Percentiles rank a stretch among this genome's conserved stretches.
Conservation (phyloP, 2,888 invertebrate species). For the Hipparchia semele region DNA sequence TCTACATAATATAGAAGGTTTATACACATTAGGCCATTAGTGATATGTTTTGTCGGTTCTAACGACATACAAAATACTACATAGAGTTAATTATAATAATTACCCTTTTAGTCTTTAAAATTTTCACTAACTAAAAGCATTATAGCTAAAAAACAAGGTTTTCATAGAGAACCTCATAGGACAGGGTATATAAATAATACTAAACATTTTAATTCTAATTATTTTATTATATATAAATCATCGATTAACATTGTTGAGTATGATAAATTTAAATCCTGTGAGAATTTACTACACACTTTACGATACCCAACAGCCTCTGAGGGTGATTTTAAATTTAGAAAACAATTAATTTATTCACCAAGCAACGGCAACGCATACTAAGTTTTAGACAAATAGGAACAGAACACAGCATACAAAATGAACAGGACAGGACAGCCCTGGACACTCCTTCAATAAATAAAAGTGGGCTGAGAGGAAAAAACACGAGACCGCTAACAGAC, state of each 20-base stretch:
- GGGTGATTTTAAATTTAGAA: neutral
- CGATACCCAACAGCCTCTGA: neutral
- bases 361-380: neutral
- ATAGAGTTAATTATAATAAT: too few species aligned
- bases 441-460: conserved; percentile 70
- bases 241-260: too few species aligned
- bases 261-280: too few species aligned
- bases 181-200: too few species aligned
- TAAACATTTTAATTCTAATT: too few species aligned
- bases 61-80: neutral
- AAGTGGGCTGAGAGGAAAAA: conserved; percentile 65
- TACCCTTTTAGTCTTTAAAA: too few species aligned
- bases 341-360: neutral
- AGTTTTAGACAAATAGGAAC: conserved; percentile 2
- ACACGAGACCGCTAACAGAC: conserved; percentile 79
- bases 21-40: neutral
- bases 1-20: conserved; percentile 1
- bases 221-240: too few species aligned
- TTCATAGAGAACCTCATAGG: neutral
- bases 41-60: neutral
- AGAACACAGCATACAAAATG: conserved; percentile 13
- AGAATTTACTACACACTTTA: neutral
- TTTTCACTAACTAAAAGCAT: too few species aligned
- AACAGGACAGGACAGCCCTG: conserved; percentile 54
- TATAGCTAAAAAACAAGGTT: too few species aligned